These are phyloP conservation scores for Epinephelus coioides DNA, from an alignment of 2,797 vertebrate species.

Conservation along the genomic window DNA sequence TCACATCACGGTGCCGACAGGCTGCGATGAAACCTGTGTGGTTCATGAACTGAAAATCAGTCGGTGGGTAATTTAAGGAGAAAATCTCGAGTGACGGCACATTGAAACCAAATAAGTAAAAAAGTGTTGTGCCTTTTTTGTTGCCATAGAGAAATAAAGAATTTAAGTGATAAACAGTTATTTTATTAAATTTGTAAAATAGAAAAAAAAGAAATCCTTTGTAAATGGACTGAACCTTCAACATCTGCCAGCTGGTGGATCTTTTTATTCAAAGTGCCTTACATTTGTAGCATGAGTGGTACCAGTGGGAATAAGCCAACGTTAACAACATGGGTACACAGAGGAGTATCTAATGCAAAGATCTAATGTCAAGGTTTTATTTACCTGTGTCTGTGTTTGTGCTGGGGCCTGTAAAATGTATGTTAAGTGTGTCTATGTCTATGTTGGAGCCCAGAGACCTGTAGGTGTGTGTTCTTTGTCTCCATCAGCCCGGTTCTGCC, in stretches of 20 bases:
- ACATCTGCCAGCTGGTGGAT: constrained; percentile 5
- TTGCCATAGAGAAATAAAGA: constrained; percentile 46
- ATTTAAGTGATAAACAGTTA: constrained; percentile 6
- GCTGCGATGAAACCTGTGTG: constrained; percentile 45
- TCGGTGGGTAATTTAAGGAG: background rate
- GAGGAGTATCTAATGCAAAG: background rate
- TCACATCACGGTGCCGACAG: constrained; percentile 13
- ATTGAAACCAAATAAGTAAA: constrained; percentile 18
- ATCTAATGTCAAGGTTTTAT: background rate
- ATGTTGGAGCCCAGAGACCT: background rate
- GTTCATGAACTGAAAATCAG: constrained; percentile 24
- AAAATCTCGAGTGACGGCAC: background rate
- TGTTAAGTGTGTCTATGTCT: constrained; percentile 4
- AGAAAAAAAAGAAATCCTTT: too few species aligned
- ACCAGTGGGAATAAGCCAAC: background rate
- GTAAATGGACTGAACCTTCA: too few species aligned
- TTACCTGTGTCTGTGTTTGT: constrained; percentile 13
- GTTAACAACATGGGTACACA: background rate
- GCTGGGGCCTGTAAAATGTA: background rate
- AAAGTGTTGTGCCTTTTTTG: constrained; percentile 12
- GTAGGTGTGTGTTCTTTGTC: background rate
- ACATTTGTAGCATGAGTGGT: constrained; percentile 5
- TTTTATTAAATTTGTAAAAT: background rate
- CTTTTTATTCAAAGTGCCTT: constrained; percentile 26
- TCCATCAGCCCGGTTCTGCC: background rate